A percentile compares a stretch with the other conserved stretches of the same genome.
Conservation (phyloP, 2,797 vertebrate genomes). For the Myotis daubentonii region DNA sequence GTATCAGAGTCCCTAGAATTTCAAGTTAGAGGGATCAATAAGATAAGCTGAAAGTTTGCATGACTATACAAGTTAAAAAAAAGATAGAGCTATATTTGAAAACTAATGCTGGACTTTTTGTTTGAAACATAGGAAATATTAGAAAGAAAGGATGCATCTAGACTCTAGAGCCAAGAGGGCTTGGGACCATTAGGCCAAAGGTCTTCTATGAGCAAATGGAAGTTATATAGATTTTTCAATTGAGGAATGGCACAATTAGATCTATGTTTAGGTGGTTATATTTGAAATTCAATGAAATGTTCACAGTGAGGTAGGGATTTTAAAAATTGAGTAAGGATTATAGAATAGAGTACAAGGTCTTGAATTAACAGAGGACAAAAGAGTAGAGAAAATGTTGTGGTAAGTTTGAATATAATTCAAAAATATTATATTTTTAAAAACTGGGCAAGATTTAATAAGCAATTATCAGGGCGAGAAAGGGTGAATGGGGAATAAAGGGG, state of each 20-base stretch:
- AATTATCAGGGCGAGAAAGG: neutral
- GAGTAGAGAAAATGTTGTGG: neutral
- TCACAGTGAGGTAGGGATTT: neutral
- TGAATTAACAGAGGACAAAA: neutral
- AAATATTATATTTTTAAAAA: neutral
- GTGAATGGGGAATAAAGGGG: too few species aligned
- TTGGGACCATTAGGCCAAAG: neutral
- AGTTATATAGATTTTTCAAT: neutral
- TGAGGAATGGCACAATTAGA: neutral
- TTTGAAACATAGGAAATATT: neutral
- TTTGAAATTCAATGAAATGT: neutral
- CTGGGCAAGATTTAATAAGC: neutral
- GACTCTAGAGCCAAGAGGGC: neutral
- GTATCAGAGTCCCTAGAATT: neutral
- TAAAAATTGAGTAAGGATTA: neutral
- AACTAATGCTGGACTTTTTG: neutral
- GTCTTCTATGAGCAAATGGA: neutral
- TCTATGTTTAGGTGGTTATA: neutral
- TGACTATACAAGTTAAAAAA: neutral
- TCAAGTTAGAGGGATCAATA: neutral
- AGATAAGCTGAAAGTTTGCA: neutral
- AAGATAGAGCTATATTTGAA: neutral
- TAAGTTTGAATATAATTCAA: slow-evolving; percentile 10
- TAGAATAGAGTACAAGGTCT: neutral
- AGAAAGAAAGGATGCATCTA: neutral